These are phyloP conservation scores for Lineus longissimus DNA, from an alignment of 1,140 invertebrate species.

Conservation along the genomic window DNA sequence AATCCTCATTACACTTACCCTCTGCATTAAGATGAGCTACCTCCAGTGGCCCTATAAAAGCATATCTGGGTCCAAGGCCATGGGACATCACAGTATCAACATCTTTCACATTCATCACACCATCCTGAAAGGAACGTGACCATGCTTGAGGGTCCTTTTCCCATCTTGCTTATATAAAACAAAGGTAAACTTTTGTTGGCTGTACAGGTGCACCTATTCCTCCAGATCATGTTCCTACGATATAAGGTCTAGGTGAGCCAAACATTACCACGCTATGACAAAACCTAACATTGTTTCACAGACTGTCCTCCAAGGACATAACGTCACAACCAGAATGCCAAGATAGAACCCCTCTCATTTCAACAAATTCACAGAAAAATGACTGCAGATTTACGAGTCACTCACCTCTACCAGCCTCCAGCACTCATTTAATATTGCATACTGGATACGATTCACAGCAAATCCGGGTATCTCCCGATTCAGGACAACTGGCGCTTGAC, in stretches of 20 bases:
- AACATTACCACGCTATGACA: too few relatives aligned
- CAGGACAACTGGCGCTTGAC: conserved; percentile 79
- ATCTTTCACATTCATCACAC: conserved; percentile 76
- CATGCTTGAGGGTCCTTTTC: background rate
- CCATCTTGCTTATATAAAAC: background rate
- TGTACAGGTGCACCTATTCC: conserved; percentile 52
- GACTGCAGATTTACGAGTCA: too few relatives aligned
- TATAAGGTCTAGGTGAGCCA: background rate
- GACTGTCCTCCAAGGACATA: too few relatives aligned
- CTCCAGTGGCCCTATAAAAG: conserved; percentile 86
- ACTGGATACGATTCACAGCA: conserved; percentile 87
- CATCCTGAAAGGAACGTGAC: too few relatives aligned
- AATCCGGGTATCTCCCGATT: conserved; percentile 84
- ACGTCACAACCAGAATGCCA: too few relatives aligned
- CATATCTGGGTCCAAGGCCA: conserved; percentile 87
- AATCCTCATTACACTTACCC: conserved; percentile 63
- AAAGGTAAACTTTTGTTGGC: background rate
- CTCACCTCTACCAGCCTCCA: conserved; percentile 69
- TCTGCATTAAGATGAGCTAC: conserved; percentile 89
- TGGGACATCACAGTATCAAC: conserved; percentile 88
- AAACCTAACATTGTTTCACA: too few relatives aligned
- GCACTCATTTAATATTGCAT: conserved; percentile 85
- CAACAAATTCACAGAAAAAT: too few relatives aligned
- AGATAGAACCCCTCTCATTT: too few relatives aligned
- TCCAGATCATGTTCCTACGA: background rate